Evolutionary conservation across 2,113 vertebrate species (phyloP).

Genomic region (Coturnix japonica): DNA sequence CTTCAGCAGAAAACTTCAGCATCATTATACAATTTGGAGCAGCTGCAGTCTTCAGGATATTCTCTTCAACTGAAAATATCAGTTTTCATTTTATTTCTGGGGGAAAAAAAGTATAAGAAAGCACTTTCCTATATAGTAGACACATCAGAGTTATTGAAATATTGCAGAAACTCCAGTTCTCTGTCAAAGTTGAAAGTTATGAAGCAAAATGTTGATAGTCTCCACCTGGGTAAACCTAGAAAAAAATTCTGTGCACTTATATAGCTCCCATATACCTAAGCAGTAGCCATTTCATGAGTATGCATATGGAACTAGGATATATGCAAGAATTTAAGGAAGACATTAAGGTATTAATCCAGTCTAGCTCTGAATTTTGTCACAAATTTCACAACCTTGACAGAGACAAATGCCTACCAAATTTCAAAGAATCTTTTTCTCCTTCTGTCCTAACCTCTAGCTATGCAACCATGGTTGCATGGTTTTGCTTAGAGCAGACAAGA

Average conservation of each 20-base stretch:
- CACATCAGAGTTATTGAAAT: not conserved
- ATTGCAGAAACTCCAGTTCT: not conserved
- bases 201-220: not conserved
- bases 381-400: not conserved
- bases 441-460: not conserved
- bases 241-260: not conserved
- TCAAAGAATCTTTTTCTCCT: not conserved
- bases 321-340: not conserved
- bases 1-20: accelerated
- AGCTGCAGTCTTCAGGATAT: not conserved
- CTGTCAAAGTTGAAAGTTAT: not conserved
- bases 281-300: not conserved
- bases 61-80: not conserved
- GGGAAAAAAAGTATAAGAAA: not conserved
- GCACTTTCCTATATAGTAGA: not conserved
- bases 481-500: not conserved
- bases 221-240: conserved; percentile 22
- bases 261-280: not conserved
- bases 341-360: not conserved
- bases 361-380: not conserved
- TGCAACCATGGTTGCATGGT: not conserved
- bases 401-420: not conserved
- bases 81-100: not conserved
- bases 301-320: not conserved
- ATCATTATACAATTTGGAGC: not conserved